Evolutionary conservation across 2,797 vertebrate species (phyloP).

Genomic region (Gallirallus australis): DNA sequence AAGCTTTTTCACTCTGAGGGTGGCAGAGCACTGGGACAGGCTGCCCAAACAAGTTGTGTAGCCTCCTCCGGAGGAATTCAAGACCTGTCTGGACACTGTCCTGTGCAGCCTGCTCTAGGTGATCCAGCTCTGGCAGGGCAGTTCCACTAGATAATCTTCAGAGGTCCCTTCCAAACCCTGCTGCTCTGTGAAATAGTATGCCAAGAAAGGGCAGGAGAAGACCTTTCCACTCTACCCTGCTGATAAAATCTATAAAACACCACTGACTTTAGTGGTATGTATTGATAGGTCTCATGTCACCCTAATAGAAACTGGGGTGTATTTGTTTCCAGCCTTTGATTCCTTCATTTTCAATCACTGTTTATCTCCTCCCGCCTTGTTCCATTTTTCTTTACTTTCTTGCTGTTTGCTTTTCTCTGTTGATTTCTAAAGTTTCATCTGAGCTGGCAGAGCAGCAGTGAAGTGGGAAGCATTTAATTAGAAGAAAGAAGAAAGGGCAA

Average conservation of each 20-base stretch:
- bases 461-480: conserved; percentile 53
- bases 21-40: too few relatives aligned
- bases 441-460: conserved; percentile 41
- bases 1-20: too few relatives aligned
- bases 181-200: background rate
- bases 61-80: too few relatives aligned
- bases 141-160: too few relatives aligned
- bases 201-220: background rate
- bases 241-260: background rate
- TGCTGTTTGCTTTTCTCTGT: background rate
- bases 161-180: too few relatives aligned
- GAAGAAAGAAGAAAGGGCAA: background rate
- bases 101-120: too few relatives aligned
- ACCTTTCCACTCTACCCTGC: background rate
- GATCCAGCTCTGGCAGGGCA: too few relatives aligned
- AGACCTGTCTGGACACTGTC: too few relatives aligned
- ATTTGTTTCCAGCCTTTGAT: background rate
- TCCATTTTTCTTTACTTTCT: background rate
- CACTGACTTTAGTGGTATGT: background rate
- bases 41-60: too few relatives aligned
- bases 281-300: background rate
- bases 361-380: background rate
- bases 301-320: background rate
- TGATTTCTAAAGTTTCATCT: background rate
- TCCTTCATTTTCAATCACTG: background rate